Evolutionary conservation across 2,113 vertebrate genomes (phyloP).

Genomic region (Alethe castanea): DNA sequence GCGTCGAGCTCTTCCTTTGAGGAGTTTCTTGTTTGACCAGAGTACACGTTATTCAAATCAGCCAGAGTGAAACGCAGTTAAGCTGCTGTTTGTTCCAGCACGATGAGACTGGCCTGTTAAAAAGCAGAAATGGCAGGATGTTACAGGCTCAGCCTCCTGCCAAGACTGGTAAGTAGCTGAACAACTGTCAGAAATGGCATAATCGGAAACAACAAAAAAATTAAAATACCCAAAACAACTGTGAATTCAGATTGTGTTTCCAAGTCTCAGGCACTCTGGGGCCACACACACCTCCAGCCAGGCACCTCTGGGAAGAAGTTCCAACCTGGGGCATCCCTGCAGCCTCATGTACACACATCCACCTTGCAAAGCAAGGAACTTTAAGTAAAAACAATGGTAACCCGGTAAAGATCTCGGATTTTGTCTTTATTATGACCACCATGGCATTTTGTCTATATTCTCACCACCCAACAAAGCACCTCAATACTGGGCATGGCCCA

Average conservation of each 20-base stretch:
- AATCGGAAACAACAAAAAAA: neutral
- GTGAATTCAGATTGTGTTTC: neutral
- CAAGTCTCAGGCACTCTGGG: rapidly evolving
- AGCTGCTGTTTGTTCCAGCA: conserved; percentile 64
- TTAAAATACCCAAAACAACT: neutral
- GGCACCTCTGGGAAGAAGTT: neutral
- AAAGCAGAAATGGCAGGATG: conserved; percentile 71
- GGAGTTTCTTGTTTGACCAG: conserved; percentile 33
- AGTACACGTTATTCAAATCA: conserved; percentile 51
- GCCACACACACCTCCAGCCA: neutral
- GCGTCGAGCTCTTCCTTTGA: neutral
- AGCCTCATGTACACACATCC: neutral
- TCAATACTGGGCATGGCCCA: rapidly evolving
- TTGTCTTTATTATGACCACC: neutral
- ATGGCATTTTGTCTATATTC: neutral
- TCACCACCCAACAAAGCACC: neutral
- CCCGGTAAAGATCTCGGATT: neutral
- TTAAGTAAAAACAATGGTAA: rapidly evolving
- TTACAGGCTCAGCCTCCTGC: conserved; percentile 63
- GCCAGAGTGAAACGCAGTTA: conserved; percentile 55
- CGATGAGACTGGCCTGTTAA: conserved; percentile 56
- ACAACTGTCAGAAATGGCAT: conserved; percentile 47
- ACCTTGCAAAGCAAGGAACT: neutral
- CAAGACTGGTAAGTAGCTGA: conserved; percentile 56
- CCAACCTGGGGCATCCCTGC: rapidly evolving